Conservation (phyloP, 2,888 invertebrate species). For the Agonopterix heracliana region DNA sequence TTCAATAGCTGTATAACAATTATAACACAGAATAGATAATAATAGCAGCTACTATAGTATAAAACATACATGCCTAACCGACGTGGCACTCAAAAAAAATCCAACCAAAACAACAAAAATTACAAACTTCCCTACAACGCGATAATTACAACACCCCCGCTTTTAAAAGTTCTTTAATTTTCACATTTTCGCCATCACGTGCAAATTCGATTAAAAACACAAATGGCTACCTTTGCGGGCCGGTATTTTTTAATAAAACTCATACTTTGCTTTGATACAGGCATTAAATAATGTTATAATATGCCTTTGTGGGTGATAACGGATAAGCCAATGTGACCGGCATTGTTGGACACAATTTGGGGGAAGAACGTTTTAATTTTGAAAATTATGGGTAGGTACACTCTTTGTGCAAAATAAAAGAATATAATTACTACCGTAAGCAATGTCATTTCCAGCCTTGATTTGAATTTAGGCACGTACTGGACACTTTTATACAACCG, state of each 20-base stretch:
- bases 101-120: no score
- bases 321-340: neutral
- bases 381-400: neutral
- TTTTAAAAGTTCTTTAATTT: conserved; percentile 1
- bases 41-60: no score
- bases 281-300: conserved; percentile 2
- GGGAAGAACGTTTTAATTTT: neutral
- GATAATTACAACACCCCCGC: neutral
- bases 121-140: neutral
- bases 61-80: no score
- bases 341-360: neutral
- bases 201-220: conserved; percentile 3
- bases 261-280: conserved; percentile 2
- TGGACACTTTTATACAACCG: no score
- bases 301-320: neutral
- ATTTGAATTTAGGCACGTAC: no score
- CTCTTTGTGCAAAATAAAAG: neutral
- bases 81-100: no score
- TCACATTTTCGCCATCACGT: neutral
- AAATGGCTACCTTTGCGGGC: neutral
- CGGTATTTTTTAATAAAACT: conserved; percentile 10
- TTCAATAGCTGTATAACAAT: no score
- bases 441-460: no score
- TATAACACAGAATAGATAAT: no score
- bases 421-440: no score